Base-by-base conservation (phyloP, 2,113 vertebrate species). In the Nothobranchius furzeri region DNA sequence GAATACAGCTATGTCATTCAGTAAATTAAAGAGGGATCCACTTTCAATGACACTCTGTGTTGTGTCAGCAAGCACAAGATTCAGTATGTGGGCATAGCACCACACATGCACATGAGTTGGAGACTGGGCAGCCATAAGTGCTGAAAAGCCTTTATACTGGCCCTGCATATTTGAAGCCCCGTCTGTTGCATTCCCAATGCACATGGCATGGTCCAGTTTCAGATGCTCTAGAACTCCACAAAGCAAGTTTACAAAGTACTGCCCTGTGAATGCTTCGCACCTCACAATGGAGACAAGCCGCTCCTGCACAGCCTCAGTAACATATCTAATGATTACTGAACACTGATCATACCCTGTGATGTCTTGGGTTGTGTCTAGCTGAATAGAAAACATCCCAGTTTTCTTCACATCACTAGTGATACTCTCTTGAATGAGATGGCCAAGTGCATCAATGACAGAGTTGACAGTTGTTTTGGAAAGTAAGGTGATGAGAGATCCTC, bases 191-290 rank as follows among this genome's bases (percentile, higher is more conserved):
- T 58, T 68, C 4, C 66, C 20, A 2, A 59, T 42, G 13, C 46
- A 68, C 46, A 49, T 40, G 11, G 2, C 14, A 2, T n/a, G 43
- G 7, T 58, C 12, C 8, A 60, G 7, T 2, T 30, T 12, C 20
- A 47, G 20, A 30, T 47, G 20, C 66, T 80, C 80, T 76, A 76
- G 76, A 84, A 65, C 71, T 68, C 14, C 67, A 48, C 70, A 56
- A 7, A 65, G 74, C 54, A 72, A 70, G 51, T 7, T 62, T 14
- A 5, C 1, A 66, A 75, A 81, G 37, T 40, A 40, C 37, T 40
- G 37, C 37, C 37, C 37, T 40, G 37, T 40, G 37, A 9, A 40
- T 40, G 37, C n/a, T n/a, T n/a, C n/a, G n/a, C n/a, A n/a, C n/a
- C n/a, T n/a, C n/a, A n/a, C n/a, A n/a, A n/a, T n/a, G n/a, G n/a